Evolutionary conservation across 2,113 vertebrate species (phyloP).

Genomic region (Hiodon tergisus): DNA sequence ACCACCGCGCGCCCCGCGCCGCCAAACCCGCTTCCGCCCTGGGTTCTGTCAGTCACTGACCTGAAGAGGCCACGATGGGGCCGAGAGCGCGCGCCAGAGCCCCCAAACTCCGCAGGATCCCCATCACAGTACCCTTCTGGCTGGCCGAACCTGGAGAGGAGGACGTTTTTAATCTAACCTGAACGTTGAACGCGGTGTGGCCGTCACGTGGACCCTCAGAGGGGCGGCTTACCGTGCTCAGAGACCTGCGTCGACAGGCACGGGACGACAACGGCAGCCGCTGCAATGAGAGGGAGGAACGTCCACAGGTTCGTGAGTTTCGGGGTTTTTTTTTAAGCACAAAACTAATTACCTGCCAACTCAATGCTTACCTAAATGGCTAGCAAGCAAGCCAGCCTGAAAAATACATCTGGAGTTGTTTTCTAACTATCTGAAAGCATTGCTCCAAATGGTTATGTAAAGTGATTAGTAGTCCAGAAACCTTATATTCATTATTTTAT

Average conservation of each 20-base stretch:
- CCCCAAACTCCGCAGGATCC: conserved; percentile 85
- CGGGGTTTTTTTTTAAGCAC: no score
- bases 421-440: no score
- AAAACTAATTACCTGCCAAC: no score
- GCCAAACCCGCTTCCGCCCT: no score
- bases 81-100: conserved; percentile 85
- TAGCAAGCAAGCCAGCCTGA: no score
- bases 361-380: no score
- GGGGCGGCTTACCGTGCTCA: conserved; percentile 71
- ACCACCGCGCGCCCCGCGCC: no score
- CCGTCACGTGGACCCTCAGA: background rate
- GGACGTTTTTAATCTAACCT: no score
- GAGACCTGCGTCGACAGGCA: conserved; percentile 86
- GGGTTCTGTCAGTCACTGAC: conserved; percentile 48
- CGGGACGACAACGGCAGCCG: conserved; percentile 86
- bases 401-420: no score
- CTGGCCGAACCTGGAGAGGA: conserved; percentile 62
- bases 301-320: background rate
- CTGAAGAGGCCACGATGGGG: conserved; percentile 75
- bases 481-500: no score
- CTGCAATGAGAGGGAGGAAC: conserved; percentile 51
- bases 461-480: no score
- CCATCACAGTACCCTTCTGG: conserved; percentile 93
- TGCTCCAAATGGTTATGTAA: no score
- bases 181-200: background rate